Evolutionary conservation across 2,888 invertebrate genomes (phyloP), one percentile per base, ranked within the genome.

Genomic region (Diadromus collaris): DNA sequence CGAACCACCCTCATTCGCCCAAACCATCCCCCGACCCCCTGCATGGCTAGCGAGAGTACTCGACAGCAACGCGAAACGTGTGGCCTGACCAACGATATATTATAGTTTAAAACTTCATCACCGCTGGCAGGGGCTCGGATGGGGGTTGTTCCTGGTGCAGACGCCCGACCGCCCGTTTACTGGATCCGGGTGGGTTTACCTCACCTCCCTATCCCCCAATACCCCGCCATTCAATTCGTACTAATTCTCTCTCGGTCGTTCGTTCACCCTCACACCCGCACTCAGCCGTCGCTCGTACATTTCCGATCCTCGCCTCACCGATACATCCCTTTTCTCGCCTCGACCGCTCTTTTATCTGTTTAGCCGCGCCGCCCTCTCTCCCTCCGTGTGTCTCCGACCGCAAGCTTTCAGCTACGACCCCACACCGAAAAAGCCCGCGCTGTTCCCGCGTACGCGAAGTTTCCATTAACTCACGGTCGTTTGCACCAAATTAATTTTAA

Each of bases 61-160:
- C 77, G 76, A 81, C 79, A 54, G 76, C 60, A 79, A 69, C 68
- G 81, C 65, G 79, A 74, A 80, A 74, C 69, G 74, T 75, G 77
- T 70, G 71, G 78, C 79, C 79, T 83, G 83, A 83, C 82, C 82
- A 84, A 84, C 83, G 83, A 85, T 85, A 83, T 83, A 84, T 83
- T 78, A 83, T 80, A 81, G 82, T 83, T 84, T 82, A 83, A 84
- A 85, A 84, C 83, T 84, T 85, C 81, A 82, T 83, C 75, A 75
- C 80, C 79, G 72, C 73, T 76, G 78, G 73, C 79, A 76, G 81
- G 58, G 41, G 54, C 38, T 64, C 64, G 51, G 44, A 48, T 38
- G 54, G 34, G 61, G 24, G 51, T 79, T 24, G 61, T 51, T 69
- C 63, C 75, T 63, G 73, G 32, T 76, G 72, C 77, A 71, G 78